A percentile compares a stretch with the other conserved stretches of the same genome.
Evolutionary conservation across 2,797 vertebrate species (phyloP).

Genomic region (Tiaroga cobitis): DNA sequence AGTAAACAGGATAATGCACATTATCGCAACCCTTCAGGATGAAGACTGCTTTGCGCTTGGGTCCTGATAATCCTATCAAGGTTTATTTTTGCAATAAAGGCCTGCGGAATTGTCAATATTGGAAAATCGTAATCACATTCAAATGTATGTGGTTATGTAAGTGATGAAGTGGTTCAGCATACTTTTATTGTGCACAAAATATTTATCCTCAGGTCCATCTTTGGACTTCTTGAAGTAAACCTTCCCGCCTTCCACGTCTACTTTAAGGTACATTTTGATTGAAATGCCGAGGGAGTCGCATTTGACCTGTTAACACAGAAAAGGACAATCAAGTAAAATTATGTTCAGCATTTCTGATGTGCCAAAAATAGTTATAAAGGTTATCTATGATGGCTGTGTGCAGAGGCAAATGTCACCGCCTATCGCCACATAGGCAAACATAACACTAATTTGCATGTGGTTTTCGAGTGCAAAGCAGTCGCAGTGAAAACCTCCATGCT

Average conservation of each 20-base stretch:
- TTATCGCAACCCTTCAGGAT: background rate
- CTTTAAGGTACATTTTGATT: constrained; percentile 92
- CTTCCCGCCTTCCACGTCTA: constrained; percentile 96
- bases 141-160: background rate
- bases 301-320: constrained; percentile 85
- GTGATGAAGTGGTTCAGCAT: constrained; percentile 63
- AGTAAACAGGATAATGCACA: background rate
- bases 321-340: constrained; percentile 18
- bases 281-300: constrained; percentile 89
- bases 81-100: background rate
- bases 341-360: background rate
- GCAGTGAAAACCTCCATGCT: background rate
- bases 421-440: constrained; percentile 21
- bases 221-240: constrained; percentile 92
- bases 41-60: background rate
- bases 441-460: constrained; percentile 47
- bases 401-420: background rate
- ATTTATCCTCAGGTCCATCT: constrained; percentile 96
- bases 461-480: background rate
- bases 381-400: background rate
- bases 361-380: background rate
- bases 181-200: constrained; percentile 96
- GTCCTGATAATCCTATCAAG: background rate
- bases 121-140: background rate
- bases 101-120: background rate